Evolutionary conservation across 2,113 vertebrate species (phyloP).

Genomic region (Fukomys damarensis): DNA sequence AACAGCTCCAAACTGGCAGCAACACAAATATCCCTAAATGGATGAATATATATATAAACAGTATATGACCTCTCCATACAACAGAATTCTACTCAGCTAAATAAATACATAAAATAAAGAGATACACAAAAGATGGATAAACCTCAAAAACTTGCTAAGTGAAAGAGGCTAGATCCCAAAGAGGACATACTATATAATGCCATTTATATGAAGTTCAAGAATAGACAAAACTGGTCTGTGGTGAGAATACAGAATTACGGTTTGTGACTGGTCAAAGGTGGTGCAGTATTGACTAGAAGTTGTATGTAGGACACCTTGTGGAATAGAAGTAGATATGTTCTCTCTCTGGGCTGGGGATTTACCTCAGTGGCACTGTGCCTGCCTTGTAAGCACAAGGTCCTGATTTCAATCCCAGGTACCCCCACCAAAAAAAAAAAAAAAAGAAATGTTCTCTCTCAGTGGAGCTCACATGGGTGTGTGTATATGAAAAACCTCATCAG

Average conservation of each 20-base stretch:
- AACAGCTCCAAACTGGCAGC: neutral
- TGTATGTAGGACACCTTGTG: neutral
- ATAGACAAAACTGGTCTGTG: neutral
- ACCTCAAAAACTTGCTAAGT: conserved; percentile 16
- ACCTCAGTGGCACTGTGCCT: no score
- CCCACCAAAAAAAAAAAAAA: no score
- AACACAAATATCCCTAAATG: neutral
- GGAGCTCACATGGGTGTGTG: neutral
- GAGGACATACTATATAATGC: neutral
- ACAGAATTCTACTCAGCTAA: conserved; percentile 25
- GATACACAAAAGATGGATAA: neutral
- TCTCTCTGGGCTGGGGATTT: no score
- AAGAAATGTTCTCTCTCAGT: neutral
- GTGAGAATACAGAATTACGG: neutral
- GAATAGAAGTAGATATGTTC: neutral
- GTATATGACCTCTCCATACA: neutral
- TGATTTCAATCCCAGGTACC: no score
- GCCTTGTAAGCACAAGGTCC: no score
- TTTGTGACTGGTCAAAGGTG: neutral
- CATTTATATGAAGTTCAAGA: conserved; percentile 43
- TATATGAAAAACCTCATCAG: conserved; percentile 5
- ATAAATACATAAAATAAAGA: neutral
- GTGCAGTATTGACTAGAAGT: neutral
- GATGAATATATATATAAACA: neutral
- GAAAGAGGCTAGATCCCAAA: neutral